Base-by-base conservation (phyloP, 2,113 vertebrate genomes). In the Charadrius vociferus region DNA sequence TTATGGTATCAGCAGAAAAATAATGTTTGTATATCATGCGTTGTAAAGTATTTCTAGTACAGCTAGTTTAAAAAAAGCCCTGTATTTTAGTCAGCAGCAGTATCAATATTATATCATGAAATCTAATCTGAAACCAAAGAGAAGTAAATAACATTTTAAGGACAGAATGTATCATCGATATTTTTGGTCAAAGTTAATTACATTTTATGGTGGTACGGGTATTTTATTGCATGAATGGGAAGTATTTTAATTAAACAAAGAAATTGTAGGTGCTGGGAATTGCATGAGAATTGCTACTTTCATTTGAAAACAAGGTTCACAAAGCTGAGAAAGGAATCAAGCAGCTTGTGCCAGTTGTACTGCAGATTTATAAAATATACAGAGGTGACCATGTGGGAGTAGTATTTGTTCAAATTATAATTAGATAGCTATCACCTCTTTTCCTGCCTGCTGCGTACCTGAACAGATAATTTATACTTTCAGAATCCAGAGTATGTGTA, bases 201-300 rank as follows among this genome's bases (percentile, higher is more conserved):
- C 97, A 97, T 98, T 97, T 98, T 98, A 98, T 95, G 94, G 88
- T 32, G 52, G 95, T 88, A 94, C 79, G 91, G 93, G 71, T 95
- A 96, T 97, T 98, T 96, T 87, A 86, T 95, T 92, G 65, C 96
- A 95, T 73, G 74, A 93, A 71, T 12, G 36, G 37, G 55, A 98
- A 96, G 92, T 95, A 97, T 97, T 98, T 98, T 98, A 98, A 98
- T 98, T 98, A 98, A 98, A 98, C 74, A 92, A 84, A 94, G 92
- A 97, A 68, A 87, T 92, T 96, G 98, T 92, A 97, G 95, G 80
- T 97, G 96, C 91, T 68, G 90, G 94, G 97, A 98, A 98, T 97
- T 83, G 91, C 63, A 75, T 55, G 50, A n/a, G 36, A 96, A 39
- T 93, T 61, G 29, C 16, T 70, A 14, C n/a, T 82, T 93, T 61